Conservation (phyloP, 2,797 vertebrate species). For the Orientallactaga sibirica region DNA sequence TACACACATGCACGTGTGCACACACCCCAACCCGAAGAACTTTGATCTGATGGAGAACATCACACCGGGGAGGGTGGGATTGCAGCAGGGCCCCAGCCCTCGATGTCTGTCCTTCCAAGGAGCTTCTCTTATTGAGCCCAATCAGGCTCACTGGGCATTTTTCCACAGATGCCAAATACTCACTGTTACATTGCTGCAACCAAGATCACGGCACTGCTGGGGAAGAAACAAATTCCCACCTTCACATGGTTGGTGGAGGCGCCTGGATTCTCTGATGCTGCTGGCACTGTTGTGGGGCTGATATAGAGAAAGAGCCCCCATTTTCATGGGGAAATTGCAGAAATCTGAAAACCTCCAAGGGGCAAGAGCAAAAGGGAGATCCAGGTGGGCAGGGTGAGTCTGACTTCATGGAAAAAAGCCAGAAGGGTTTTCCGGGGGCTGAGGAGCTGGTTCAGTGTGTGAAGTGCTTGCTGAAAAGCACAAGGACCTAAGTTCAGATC, state of each 20-base stretch:
- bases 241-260: rapidly evolving
- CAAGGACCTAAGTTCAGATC: too few relatives aligned
- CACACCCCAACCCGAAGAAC: not conserved
- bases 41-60: not conserved
- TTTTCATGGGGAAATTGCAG: not conserved
- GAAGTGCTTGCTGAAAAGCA: too few relatives aligned
- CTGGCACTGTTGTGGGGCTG: rapidly evolving
- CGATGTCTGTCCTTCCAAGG: rapidly evolving
- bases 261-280: not conserved
- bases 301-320: too few relatives aligned
- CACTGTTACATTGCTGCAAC: not conserved
- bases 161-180: too few relatives aligned
- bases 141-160: not conserved
- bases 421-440: not conserved
- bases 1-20: not conserved
- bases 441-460: too few relatives aligned
- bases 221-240: rapidly evolving
- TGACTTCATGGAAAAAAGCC: not conserved
- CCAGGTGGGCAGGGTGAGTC: too few relatives aligned
- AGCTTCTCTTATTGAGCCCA: too few relatives aligned
- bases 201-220: not conserved
- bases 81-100: not conserved
- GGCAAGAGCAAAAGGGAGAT: not conserved
- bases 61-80: not conserved
- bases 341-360: not conserved